Percentiles rank a stretch among this genome's conserved stretches.
These are phyloP conservation scores for Champsocephalus esox DNA, from an alignment of 2,797 vertebrate species.

Conservation along the genomic window DNA sequence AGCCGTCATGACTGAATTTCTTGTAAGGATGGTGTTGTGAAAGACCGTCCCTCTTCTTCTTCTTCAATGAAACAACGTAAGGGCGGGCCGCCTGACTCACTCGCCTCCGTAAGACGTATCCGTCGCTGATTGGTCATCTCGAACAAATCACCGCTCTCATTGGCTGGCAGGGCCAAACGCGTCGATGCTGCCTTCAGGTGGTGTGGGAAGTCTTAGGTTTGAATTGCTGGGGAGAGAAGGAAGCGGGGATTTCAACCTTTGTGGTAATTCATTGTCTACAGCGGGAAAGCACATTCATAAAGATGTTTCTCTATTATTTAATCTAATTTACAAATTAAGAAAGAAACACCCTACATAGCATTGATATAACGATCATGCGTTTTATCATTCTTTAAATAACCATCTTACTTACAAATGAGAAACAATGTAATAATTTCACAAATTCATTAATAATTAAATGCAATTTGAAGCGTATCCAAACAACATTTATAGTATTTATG, in stretches of 20 bases:
- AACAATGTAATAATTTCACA: neutral
- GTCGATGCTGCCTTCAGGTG: slow-evolving; percentile 42
- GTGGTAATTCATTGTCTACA: neutral
- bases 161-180: slow-evolving; percentile 11
- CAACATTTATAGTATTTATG: neutral
- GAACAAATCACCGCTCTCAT: slow-evolving; percentile 39
- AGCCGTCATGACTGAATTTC: slow-evolving; percentile 81
- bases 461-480: neutral
- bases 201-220: slow-evolving; percentile 17
- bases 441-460: neutral
- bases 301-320: neutral
- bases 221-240: neutral
- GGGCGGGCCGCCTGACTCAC: slow-evolving; percentile 53
- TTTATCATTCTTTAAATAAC: neutral
- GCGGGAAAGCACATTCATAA: neutral
- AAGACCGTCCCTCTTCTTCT: slow-evolving; percentile 73
- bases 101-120: slow-evolving; percentile 57
- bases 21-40: slow-evolving; percentile 30
- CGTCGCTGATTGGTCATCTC: slow-evolving; percentile 61
- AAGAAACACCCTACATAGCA: neutral
- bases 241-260: slow-evolving; percentile 16
- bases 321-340: rapidly evolving
- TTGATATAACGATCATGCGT: neutral
- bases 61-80: slow-evolving; percentile 77
- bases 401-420: neutral